A percentile compares a stretch with the other conserved stretches of the same genome.
These are phyloP conservation scores for Hyposmocoma kahamanoa DNA, from an alignment of 1,140 invertebrate genomes.

Conservation along the genomic window DNA sequence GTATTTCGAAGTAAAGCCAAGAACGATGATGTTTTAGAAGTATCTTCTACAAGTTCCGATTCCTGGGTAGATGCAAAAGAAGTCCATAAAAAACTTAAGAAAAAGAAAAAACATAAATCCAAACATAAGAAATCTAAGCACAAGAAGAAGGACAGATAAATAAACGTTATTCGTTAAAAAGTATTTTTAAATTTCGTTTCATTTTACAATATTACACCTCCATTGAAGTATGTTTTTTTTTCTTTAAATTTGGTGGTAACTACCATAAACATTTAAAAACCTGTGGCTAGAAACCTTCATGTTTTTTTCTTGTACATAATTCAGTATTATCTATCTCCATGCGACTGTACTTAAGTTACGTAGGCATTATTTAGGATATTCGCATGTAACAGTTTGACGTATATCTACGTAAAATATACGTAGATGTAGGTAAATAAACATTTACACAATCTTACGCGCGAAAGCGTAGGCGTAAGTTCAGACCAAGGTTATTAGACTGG, in stretches of 20 bases:
- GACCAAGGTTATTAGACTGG: slow-evolving; percentile 52
- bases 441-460: slow-evolving; percentile 50
- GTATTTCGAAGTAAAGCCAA: slow-evolving; percentile 31
- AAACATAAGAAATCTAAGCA: slow-evolving; percentile 59
- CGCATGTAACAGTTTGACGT: too few species aligned
- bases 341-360: too few species aligned
- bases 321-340: too few species aligned
- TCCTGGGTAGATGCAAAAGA: slow-evolving; percentile 62
- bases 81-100: slow-evolving; percentile 45
- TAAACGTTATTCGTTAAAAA: too few species aligned
- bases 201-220: too few species aligned
- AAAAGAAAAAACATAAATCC: slow-evolving; percentile 61
- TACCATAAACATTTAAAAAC: too few species aligned
- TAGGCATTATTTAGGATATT: too few species aligned
- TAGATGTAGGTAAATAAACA: slow-evolving; percentile 40
- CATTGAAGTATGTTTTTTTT: too few species aligned
- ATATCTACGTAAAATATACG: slow-evolving; percentile 38
- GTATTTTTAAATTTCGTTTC: too few species aligned
- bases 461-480: slow-evolving; percentile 45
- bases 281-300: too few species aligned
- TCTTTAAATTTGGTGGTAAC: too few species aligned
- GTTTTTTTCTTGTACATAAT: too few species aligned
- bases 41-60: slow-evolving; percentile 50
- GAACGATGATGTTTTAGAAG: slow-evolving; percentile 15
- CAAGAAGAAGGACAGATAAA: slow-evolving; percentile 50